These are phyloP conservation scores for Leucoptera coffeella DNA, from an alignment of 2,888 invertebrate genomes.

Conservation along the genomic window DNA sequence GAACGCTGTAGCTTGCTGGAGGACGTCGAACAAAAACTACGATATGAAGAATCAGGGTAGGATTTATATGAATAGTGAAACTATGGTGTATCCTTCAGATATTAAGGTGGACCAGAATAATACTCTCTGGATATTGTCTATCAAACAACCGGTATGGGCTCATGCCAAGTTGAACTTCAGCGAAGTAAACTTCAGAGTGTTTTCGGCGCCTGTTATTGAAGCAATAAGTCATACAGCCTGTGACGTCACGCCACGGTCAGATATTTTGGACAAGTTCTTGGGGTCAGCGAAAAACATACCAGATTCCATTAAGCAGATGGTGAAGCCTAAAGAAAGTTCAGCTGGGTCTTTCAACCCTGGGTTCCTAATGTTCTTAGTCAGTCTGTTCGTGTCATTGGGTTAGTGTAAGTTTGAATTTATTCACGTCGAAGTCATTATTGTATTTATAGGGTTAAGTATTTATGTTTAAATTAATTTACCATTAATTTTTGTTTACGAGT, in stretches of 20 bases:
- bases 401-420: too few species aligned
- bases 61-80: slow-evolving; percentile 62
- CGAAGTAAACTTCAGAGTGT: slow-evolving; percentile 66
- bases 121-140: slow-evolving; percentile 68
- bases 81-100: slow-evolving; percentile 73
- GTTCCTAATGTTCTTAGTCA: too few species aligned
- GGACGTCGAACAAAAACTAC: slow-evolving; percentile 61
- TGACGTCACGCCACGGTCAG: slow-evolving; percentile 52
- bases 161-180: slow-evolving; percentile 55
- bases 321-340: too few species aligned
- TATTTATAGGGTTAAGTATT: too few species aligned
- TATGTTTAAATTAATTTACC: too few species aligned
- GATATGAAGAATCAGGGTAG: slow-evolving; percentile 65
- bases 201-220: slow-evolving; percentile 61
- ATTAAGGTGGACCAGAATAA: slow-evolving; percentile 68
- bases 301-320: too few species aligned
- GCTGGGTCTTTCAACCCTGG: too few species aligned
- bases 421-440: too few species aligned
- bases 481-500: too few species aligned
- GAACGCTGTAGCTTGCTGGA: slow-evolving; percentile 76
- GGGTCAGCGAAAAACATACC: too few species aligned
- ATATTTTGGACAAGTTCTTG: slow-evolving; percentile 50
- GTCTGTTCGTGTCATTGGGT: too few species aligned
- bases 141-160: slow-evolving; percentile 66
- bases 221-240: slow-evolving; percentile 69